These are phyloP conservation scores for Liodrosophila aerea DNA, from an alignment of 2,888 invertebrate species.

Conservation along the genomic window DNA sequence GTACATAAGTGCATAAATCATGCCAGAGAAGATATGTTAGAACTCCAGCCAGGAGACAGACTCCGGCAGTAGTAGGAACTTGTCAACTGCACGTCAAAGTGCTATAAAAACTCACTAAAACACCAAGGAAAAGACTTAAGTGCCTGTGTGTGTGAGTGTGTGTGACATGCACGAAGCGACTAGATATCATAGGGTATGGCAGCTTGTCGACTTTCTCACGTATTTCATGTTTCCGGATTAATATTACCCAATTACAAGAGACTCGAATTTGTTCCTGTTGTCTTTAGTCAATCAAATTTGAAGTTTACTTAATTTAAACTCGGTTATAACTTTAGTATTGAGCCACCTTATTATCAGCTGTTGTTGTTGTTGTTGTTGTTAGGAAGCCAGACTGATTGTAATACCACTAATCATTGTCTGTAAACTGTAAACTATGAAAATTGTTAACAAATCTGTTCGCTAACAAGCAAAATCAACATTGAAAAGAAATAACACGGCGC, in stretches of 20 bases:
- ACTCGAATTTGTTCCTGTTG: constrained; percentile 20
- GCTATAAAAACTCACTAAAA: constrained; percentile 70
- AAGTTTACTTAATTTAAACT: background rate
- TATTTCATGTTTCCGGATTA: constrained; percentile 80
- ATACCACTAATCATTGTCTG: constrained; percentile 41
- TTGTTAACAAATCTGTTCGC: constrained; percentile 69
- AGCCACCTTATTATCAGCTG: no score
- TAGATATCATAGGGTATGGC: constrained; percentile 37
- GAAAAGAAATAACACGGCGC: constrained; percentile 51
- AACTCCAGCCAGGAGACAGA: background rate
- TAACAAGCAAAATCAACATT: constrained; percentile 63
- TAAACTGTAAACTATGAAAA: constrained; percentile 34
- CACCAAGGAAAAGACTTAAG: constrained; percentile 65
- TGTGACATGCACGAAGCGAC: constrained; percentile 34
- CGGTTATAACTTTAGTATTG: background rate
- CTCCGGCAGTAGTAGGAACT: constrained; percentile 33
- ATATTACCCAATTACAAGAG: constrained; percentile 57
- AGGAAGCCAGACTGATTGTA: constrained; percentile 11
- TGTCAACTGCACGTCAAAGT: constrained; percentile 79
- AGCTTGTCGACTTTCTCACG: constrained; percentile 79
- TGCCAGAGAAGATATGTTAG: constrained; percentile 35
- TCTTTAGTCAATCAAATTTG: background rate
- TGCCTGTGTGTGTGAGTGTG: constrained; percentile 44
- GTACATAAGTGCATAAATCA: constrained; percentile 70
- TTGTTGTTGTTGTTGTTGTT: background rate